Conservation (phyloP, 1,140 invertebrate species). For the Drosophila carrolli region DNA sequence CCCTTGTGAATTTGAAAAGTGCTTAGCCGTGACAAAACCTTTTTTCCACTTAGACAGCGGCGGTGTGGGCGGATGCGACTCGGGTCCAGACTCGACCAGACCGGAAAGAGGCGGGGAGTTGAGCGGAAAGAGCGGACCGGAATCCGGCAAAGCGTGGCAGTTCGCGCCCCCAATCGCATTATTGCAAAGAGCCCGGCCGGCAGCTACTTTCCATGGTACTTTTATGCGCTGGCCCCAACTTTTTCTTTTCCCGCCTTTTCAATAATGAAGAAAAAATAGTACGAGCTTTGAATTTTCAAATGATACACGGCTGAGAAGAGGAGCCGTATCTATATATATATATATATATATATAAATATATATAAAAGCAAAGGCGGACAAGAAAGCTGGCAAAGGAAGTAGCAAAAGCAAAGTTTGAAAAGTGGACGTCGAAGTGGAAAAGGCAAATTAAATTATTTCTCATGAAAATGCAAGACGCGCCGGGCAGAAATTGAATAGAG, state of each 20-base stretch:
- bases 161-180: conserved; percentile 62
- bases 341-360: conserved; percentile 4
- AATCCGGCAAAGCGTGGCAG: conserved; percentile 42
- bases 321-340: conserved; percentile 1
- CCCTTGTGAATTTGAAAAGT: conserved; percentile 67
- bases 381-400: conserved; percentile 62
- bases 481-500: conserved; percentile 57
- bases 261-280: conserved; percentile 69
- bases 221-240: conserved; percentile 57
- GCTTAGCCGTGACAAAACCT: conserved; percentile 78
- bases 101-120: neutral
- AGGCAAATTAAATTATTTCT: conserved; percentile 79
- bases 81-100: conserved; percentile 9
- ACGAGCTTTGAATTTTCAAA: conserved; percentile 74
- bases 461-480: conserved; percentile 65
- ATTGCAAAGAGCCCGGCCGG: conserved; percentile 44
- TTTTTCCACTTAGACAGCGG: conserved; percentile 67
- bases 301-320: conserved; percentile 49
- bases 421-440: conserved; percentile 76
- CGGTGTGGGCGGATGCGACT: conserved; percentile 17
- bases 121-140: conserved; percentile 5
- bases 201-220: conserved; percentile 66
- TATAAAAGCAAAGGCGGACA: conserved; percentile 31
- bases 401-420: conserved; percentile 72
- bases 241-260: conserved; percentile 47